Percentiles rank a stretch among this genome's conserved stretches.
Conservation (phyloP, 53 echinoderm and acorn worm genomes). For the Luidia sarsii region DNA sequence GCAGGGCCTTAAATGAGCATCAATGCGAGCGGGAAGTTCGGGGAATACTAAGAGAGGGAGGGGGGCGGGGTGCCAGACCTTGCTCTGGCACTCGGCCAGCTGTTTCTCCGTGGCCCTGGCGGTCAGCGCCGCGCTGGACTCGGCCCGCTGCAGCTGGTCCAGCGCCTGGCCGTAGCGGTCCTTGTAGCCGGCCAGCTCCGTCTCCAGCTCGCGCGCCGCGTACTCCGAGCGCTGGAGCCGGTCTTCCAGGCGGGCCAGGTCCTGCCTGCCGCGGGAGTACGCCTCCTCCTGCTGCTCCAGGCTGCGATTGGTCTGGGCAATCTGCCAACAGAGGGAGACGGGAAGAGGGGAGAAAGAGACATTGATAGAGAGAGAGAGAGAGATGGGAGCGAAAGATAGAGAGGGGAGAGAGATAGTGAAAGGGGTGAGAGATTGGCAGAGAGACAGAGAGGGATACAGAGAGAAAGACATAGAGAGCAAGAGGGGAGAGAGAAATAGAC, state of each 20-base stretch:
- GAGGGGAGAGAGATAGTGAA: too few species aligned
- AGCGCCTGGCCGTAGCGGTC: constrained; percentile 70
- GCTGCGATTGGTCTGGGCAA: constrained; percentile 64
- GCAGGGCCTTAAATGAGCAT: too few species aligned
- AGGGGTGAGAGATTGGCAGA: too few species aligned
- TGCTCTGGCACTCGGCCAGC: constrained; percentile 24
- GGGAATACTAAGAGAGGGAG: too few species aligned
- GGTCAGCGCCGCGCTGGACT: constrained; percentile 55
- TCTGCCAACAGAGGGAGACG: constrained; percentile 32
- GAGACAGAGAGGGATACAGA: too few species aligned
- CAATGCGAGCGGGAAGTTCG: too few species aligned
- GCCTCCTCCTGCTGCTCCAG: constrained; percentile 77
- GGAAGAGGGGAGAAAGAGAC: too few species aligned
- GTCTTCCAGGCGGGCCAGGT: constrained; percentile 70
- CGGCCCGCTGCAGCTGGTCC: constrained; percentile 72
- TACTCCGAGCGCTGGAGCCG: constrained; percentile 72
- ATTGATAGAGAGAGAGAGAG: too few species aligned
- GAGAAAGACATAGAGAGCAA: too few species aligned
- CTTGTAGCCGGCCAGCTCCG: constrained; percentile 81
- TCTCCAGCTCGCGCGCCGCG: constrained; percentile 63
- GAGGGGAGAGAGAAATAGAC: too few species aligned
- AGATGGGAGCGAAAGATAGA: too few species aligned
- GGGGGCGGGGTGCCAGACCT: too few species aligned
- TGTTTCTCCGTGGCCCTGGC: constrained; percentile 57
- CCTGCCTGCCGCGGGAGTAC: constrained; percentile 63